These are phyloP conservation scores for Gasterosteus nipponicus DNA, from an alignment of 2,113 vertebrate species.

Conservation along the genomic window DNA sequence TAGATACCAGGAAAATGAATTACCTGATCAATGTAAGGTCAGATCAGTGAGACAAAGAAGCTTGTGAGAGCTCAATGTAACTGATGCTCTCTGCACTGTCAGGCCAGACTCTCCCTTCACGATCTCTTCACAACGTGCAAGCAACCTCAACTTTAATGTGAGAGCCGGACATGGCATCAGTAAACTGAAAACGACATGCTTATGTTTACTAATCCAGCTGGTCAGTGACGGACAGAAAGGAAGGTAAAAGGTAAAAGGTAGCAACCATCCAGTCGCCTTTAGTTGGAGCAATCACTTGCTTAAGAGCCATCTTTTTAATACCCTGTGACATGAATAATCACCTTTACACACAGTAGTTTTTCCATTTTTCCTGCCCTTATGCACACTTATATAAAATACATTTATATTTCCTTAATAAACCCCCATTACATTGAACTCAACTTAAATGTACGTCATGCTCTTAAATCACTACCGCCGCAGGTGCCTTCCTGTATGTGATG, in stretches of 20 bases:
- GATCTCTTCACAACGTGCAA: neutral
- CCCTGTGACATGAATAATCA: conserved; percentile 5
- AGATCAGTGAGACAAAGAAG: conserved; percentile 39
- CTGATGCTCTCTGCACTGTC: neutral
- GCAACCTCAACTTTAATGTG: neutral
- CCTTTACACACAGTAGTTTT: conserved; percentile 21
- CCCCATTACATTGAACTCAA: neutral
- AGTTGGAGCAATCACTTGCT: neutral
- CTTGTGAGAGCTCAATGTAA: conserved; percentile 13
- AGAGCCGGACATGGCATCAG: neutral
- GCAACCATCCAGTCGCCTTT: neutral
- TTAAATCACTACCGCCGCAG: conserved; percentile 41
- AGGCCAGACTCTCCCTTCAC: neutral
- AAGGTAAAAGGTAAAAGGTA: neutral
- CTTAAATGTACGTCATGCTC: conserved; percentile 29
- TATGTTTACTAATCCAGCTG: neutral
- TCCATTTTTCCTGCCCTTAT: conserved; percentile 21
- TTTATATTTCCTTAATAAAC: neutral
- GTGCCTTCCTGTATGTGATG: conserved; percentile 38
- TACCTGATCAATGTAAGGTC: conserved; percentile 41
- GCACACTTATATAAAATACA: neutral
- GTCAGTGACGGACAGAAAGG: neutral
- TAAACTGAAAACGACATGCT: neutral
- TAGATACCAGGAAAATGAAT: conserved; percentile 35
- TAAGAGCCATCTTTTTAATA: neutral